phyloP scores from a whole-genome alignment of 2,888 invertebrate species.

The Deroplatys truncata region DNA sequence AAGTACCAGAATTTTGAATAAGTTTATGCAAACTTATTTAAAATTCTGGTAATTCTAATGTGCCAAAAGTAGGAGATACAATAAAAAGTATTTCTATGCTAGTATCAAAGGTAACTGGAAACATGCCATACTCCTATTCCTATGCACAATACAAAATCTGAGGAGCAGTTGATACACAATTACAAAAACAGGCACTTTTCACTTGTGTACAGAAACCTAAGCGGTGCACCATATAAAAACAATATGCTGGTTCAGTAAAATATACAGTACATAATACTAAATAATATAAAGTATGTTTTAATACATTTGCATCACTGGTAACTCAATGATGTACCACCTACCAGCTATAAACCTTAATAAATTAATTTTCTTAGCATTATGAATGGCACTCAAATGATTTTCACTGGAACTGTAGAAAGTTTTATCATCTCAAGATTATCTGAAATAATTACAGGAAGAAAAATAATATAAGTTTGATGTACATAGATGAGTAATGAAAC shows the following conservation, averaged over 20 bases:
- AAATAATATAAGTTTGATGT: not conserved
- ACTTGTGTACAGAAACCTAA: not conserved
- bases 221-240: not conserved
- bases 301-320: not conserved
- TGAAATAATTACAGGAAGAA: not conserved
- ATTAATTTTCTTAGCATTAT: not conserved
- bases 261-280: not conserved
- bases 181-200: not conserved
- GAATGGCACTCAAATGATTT: not conserved
- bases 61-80: not conserved
- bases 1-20: no score
- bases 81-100: not conserved
- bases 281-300: not conserved
- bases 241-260: not conserved
- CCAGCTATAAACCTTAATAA: not conserved
- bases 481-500: not conserved
- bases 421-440: not conserved
- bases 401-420: not conserved
- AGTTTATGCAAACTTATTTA: not conserved
- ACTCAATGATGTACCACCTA: not conserved
- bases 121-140: not conserved
- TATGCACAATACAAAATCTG: not conserved
- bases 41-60: not conserved
- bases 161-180: not conserved
- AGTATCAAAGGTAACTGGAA: not conserved